Evolutionary conservation across 2,797 vertebrate genomes (phyloP).

Genomic region (Thripadectes ignobilis): DNA sequence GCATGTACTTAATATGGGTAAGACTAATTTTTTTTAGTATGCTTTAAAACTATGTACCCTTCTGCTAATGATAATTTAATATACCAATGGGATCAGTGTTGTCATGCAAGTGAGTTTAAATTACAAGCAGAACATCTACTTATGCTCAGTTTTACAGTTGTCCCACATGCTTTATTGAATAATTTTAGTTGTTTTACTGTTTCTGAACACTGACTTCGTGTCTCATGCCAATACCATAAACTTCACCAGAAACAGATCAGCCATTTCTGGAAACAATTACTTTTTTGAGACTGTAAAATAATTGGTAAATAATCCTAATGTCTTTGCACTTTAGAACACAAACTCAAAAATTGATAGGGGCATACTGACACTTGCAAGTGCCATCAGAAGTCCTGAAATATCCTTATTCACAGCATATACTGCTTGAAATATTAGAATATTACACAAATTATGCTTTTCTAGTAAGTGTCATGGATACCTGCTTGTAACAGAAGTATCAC

Average conservation of each 20-base stretch:
- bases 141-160: neutral
- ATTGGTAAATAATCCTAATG: neutral
- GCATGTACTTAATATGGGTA: slow-evolving; percentile 15
- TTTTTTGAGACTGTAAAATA: neutral
- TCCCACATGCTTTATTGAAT: neutral
- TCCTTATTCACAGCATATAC: neutral
- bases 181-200: neutral
- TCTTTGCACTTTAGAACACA: neutral
- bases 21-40: neutral
- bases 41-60: neutral
- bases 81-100: neutral
- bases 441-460: neutral
- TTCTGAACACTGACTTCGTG: neutral
- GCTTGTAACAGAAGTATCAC: neutral
- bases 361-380: neutral
- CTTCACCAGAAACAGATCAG: neutral
- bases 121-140: neutral
- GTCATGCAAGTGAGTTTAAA: neutral
- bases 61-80: neutral
- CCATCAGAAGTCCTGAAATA: neutral
- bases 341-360: neutral
- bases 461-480: neutral
- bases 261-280: neutral
- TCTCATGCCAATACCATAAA: neutral
- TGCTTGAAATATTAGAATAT: neutral